phyloP scores from a whole-genome alignment of 2,797 vertebrate genomes.

The Pogoniulus pusillus region DNA sequence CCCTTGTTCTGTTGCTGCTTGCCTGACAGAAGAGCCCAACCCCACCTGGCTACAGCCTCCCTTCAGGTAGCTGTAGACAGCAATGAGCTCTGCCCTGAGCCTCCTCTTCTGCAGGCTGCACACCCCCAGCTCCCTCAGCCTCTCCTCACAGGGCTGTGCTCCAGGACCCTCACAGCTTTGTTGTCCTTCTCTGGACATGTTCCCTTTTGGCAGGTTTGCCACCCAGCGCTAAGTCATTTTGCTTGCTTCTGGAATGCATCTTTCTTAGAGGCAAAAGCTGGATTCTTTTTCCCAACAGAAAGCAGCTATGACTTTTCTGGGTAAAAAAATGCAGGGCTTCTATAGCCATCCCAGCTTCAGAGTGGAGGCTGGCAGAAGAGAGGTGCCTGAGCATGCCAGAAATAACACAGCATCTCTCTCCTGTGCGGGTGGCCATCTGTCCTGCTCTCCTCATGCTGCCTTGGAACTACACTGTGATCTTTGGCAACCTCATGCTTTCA shows the following conservation, averaged over 20 bases:
- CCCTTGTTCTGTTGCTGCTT: too few species aligned
- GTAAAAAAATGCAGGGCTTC: not conserved
- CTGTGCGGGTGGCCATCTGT: slow-evolving; percentile 22
- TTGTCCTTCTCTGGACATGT: too few species aligned
- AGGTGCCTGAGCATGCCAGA: slow-evolving; percentile 10
- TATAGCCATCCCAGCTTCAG: not conserved
- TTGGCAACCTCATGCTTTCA: slow-evolving; percentile 18
- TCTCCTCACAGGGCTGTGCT: too few species aligned
- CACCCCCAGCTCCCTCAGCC: too few species aligned
- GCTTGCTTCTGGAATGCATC: not conserved
- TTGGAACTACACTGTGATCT: not conserved
- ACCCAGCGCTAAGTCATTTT: not conserved
- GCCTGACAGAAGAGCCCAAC: too few species aligned
- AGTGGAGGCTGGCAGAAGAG: not conserved
- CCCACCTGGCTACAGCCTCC: too few species aligned
- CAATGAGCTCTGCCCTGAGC: too few species aligned
- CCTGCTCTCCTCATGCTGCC: not conserved
- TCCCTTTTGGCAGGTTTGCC: not conserved
- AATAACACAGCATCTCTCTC: not conserved
- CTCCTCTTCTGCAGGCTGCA: too few species aligned
- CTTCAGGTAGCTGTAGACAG: too few species aligned
- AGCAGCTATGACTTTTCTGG: not conserved
- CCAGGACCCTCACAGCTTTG: too few species aligned
- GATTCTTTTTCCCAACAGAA: not conserved
- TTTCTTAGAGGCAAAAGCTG: not conserved